phyloP scores from a whole-genome alignment of 2,113 vertebrate species.

The Heterotis niloticus region DNA sequence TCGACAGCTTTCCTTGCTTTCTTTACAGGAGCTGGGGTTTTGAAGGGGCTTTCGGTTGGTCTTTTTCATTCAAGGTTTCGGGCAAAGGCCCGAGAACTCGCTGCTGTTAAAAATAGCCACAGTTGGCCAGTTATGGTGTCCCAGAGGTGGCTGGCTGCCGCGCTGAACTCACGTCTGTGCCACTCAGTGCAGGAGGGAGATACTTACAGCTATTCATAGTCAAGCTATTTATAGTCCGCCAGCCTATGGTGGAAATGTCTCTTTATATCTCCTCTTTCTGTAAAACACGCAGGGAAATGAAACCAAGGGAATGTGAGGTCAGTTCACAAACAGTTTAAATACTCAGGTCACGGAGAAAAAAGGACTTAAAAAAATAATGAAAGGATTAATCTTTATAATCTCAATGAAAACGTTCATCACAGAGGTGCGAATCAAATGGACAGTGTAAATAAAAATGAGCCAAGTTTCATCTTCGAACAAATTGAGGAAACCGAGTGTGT shows the following conservation, averaged over 20 bases:
- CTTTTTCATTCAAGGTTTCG: not conserved
- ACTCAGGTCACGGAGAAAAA: no score
- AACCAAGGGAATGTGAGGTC: no score
- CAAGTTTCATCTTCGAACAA: no score
- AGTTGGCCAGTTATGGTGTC: conserved; percentile 7
- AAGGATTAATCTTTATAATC: no score
- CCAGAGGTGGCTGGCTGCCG: not conserved
- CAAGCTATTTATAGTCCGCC: conserved; percentile 16
- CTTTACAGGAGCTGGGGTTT: not conserved
- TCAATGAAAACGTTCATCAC: no score
- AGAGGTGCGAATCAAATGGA: no score
- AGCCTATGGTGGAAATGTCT: not conserved
- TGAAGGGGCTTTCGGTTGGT: not conserved
- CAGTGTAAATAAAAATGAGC: no score
- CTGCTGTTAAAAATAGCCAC: conserved; percentile 3
- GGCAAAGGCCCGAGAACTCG: no score
- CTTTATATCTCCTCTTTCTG: not conserved
- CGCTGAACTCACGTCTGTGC: conserved; percentile 12
- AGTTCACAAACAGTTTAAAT: not conserved
- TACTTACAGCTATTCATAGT: conserved; percentile 15
- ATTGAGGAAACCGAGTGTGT: no score
- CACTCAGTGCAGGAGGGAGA: conserved; percentile 11
- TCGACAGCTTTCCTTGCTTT: not conserved
- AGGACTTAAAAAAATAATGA: no score
- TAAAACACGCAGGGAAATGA: not conserved